Conservation (phyloP, 2,888 invertebrate genomes). For the Euclidia mi region DNA sequence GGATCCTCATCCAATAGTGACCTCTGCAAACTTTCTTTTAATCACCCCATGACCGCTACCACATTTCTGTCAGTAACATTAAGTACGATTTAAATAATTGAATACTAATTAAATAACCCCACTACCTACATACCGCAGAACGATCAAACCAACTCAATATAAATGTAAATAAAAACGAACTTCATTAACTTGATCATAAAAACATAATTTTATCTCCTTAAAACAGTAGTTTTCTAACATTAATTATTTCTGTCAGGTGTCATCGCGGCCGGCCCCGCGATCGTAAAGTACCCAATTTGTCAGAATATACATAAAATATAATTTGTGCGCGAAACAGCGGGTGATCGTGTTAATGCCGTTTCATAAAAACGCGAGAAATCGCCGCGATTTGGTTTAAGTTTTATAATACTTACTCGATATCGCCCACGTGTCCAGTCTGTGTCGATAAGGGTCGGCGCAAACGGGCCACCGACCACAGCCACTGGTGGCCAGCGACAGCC, state of each 20-base stretch:
- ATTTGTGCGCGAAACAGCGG: constrained; percentile 62
- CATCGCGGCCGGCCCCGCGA: constrained; percentile 22
- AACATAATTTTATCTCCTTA: constrained; percentile 12
- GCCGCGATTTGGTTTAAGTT: constrained; percentile 25
- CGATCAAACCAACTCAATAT: neutral
- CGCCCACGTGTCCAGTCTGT: too few relatives aligned
- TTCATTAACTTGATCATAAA: constrained; percentile 11
- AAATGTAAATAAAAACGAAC: constrained; percentile 9
- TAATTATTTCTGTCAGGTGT: constrained; percentile 41
- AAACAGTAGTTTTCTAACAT: constrained; percentile 40
- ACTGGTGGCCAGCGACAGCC: too few relatives aligned
- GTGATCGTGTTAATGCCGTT: constrained; percentile 32
- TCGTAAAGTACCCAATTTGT: constrained; percentile 81
- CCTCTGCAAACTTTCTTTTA: too few relatives aligned
- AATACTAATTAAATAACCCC: too few relatives aligned
- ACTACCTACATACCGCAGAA: too few relatives aligned
- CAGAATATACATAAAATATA: constrained; percentile 72
- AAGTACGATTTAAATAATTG: too few relatives aligned
- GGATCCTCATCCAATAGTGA: too few relatives aligned
- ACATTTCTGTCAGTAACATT: too few relatives aligned
- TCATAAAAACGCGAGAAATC: constrained; percentile 30
- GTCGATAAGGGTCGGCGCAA: too few relatives aligned
- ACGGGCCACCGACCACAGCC: too few relatives aligned
- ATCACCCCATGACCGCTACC: too few relatives aligned
- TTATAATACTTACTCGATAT: too few relatives aligned